Evolutionary conservation across 1,140 invertebrate genomes (phyloP), one percentile per base, ranked within the genome.

Genomic region (Tenebrio molitor): DNA sequence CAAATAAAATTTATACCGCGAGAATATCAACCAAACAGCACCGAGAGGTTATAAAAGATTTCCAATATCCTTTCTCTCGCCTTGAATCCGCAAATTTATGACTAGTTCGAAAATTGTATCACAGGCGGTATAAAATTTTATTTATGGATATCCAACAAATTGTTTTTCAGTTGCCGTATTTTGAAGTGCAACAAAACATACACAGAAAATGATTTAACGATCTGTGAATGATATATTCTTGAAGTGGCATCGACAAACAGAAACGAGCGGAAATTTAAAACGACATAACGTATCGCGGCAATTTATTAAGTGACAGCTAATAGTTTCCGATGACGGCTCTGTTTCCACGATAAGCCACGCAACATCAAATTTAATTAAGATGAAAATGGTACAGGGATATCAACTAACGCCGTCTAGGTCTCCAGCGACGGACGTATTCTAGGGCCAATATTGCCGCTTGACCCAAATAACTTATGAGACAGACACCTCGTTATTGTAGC

Each of bases 391-490:
- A 39, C 36, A 39, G 36, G n/a, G 36, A 39, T 39, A 39, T 39
- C 36, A 39, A 39, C 36, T 39, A 39, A 12, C 14, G 17, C 42
- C 42, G 12, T 16, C 16, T 46, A 17, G 12, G 16, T 46, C 42
- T 46, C 42, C 12, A 46, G 42, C 42, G 42, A 46, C 14, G 16
- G 12, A 46, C 42, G 7, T 41, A 41, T 12, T 39, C 12, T 16
- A 46, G 4, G 17, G 15, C 42, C 42, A 46, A 46, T 46, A 46
- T 46, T 46, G 4, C 12, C 42, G 10, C 14, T 46, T 46, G 42
- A 46, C 42, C 42, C 16, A 46, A 46, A 46, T 46, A 46, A 46
- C 42, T 17, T 46, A 46, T 46, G 42, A 46, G 42, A 46, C 16
- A 46, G 16, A 17, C 42, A 46, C 42, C 42, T 46, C 42, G 42